Evolutionary conservation across 2,113 vertebrate species (phyloP).

Genomic region (Mobula birostris): DNA sequence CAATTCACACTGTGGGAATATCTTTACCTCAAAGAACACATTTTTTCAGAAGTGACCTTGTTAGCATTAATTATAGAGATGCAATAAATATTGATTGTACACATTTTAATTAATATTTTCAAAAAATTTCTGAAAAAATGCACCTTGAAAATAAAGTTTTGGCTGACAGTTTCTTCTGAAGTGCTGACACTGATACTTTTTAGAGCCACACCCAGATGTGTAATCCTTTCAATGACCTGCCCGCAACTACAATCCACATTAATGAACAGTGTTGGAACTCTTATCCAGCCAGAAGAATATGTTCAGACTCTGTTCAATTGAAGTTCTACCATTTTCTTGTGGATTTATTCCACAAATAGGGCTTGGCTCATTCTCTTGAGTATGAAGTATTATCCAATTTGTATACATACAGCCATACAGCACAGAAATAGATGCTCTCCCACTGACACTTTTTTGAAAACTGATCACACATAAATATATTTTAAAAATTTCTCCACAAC

Average conservation of each 20-base stretch:
- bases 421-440: too few species aligned
- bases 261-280: background rate
- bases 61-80: too few species aligned
- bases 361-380: background rate
- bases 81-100: too few species aligned
- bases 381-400: background rate
- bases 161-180: background rate
- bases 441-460: too few species aligned
- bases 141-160: conserved; percentile 1
- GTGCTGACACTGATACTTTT: background rate
- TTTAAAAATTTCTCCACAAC: too few species aligned
- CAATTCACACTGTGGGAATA: too few species aligned
- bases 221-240: background rate
- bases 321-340: background rate
- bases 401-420: too few species aligned
- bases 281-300: background rate
- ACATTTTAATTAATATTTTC: too few species aligned
- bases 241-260: background rate
- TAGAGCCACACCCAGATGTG: background rate
- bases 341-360: background rate
- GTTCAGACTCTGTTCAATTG: background rate
- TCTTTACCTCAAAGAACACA: too few species aligned
- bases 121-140: background rate
- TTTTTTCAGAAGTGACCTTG: too few species aligned
- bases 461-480: too few species aligned